Base-by-base conservation (phyloP, 2,888 invertebrate genomes). In the Epirrhoe tristata region DNA sequence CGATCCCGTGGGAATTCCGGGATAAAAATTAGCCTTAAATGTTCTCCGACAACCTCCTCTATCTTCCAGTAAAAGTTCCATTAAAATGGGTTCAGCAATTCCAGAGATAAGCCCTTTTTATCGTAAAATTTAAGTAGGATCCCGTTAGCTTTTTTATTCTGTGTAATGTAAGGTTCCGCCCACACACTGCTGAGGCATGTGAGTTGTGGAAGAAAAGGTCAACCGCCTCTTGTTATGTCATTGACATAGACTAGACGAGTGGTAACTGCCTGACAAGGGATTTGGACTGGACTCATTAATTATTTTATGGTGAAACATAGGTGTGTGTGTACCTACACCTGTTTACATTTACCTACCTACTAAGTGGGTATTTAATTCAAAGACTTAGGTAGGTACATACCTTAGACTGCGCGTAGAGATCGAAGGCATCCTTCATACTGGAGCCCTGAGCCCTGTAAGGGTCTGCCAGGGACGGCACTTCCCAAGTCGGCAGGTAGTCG, bases 401-500 rank as follows among this genome's bases (percentile, higher is more conserved):
- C 88, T 89, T 91, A 43, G 94, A 93, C 57, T 89, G 88, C 0
- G 96, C 94, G 78, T 96, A 97, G 0, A 96, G 95, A 83, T 98
- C 97, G 72, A 99, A 96, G 1, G 98, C 95, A 58, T 97, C 96
- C 81, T 97, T 97, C 97, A 98, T 98, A 5, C 97, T 96, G 76
- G 96, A 96, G 1, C 97, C 97, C 48, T 97, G 89, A 0, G 94
- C 94, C 0, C 94, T 95, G 81, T 97, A 97, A 68, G 96, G 96
- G 72, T 95, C 94, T 16, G 95, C 94, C 50, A 98, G 86, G 0
- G 96, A 96, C 0, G 97, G 96, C 6, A 99, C 96, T 84, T 99
- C 95, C 99, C 99, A 99, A 8, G 97, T 96, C 0, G 99, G 99
- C 51, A 98, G 91, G 84, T 99, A 99, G 83, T 98, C 97, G 84